Evolutionary conservation across 1,140 invertebrate species (phyloP), one percentile per base, ranked within the genome.

Genomic region (Harlomillsia oculata): DNA sequence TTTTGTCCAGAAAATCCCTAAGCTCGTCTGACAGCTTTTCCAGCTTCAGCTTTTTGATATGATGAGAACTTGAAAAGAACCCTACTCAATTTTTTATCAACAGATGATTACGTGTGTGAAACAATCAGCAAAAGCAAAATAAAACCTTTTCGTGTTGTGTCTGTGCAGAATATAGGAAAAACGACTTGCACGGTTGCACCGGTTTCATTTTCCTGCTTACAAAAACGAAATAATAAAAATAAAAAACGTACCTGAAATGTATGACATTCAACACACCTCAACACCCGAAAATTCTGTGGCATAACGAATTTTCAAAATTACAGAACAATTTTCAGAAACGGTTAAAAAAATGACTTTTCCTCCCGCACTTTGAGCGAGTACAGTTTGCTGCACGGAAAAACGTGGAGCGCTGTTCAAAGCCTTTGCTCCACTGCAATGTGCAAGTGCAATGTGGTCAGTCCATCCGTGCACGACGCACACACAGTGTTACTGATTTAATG

Each of bases 171-270:
- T n/a, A n/a, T n/a, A n/a, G n/a, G n/a, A n/a, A n/a, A n/a, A n/a
- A n/a, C n/a, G n/a, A n/a, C n/a, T n/a, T n/a, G n/a, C n/a, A n/a
- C n/a, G n/a, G n/a, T n/a, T n/a, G n/a, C n/a, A n/a, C n/a, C n/a
- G n/a, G n/a, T n/a, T n/a, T n/a, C n/a, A n/a, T n/a, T n/a, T n/a
- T n/a, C n/a, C n/a, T n/a, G n/a, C n/a, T n/a, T 30, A 32, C 20
- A 32, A 14, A 30, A 16, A 18, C 29, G 5, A n/a, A 51, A 40
- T n/a, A 50, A 36, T 1, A 21, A 28, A 8, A 26, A 29, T 40
- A 37, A 3, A 39, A 13, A 44, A 40, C 41, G 60, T 65, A 72
- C 71, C 67, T 72, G 70, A 56, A 68, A 72, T 46, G 63, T 69
- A 43, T 65, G 64, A 37, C 71, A 72, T 2, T 57, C 59, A 60